Base-by-base conservation (phyloP, 2,888 invertebrate genomes). In the Chaetogeoica ovagalla region DNA sequence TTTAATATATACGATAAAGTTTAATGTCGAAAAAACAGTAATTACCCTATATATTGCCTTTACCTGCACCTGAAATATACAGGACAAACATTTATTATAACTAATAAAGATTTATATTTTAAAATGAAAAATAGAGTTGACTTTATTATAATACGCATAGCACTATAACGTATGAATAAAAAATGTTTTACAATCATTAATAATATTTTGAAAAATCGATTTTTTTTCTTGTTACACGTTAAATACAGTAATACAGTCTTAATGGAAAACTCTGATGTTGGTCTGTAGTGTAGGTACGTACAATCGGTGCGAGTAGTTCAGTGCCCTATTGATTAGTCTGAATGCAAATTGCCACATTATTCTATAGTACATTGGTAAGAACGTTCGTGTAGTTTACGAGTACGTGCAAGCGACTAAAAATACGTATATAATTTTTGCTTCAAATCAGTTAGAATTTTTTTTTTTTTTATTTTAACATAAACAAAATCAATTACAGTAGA, bases 291-390 rank as follows among this genome's bases (percentile, higher is more conserved):
- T 23, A 23, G 15, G 52, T 70, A 30, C 70, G 79, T 79, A 79
- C 71, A 79, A 79, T 65, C 23, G 71, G 79, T 71, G 43, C 70
- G 43, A 79, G 65, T 30, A 23, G 79, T 79, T 79, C 79, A 79
- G 63, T 63, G 39, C 23, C 43, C 70, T 79, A 79, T 79, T 48
- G 71, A 79, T 71, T 71, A 70, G 52, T 37, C 19, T 15, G 43
- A 59, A 68, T 48, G 43, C 59, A 43, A 76, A 76, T 48, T 48
- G 8, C 17, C 19, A 48, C 43, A 23, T 52, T 48, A 48, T 48
- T 71, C 52, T 52, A 59, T 30, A 59, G 5, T 30, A 17, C 57
- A 0, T 57, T 59, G 23, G 23, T 19, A 68, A 59, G n/a, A 62
- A 52, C 52, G 62, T 69, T 11, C 15, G n/a, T 11, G 13, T 43